Conservation (phyloP, 2,797 vertebrate species). For the Spheniscus humboldti region DNA sequence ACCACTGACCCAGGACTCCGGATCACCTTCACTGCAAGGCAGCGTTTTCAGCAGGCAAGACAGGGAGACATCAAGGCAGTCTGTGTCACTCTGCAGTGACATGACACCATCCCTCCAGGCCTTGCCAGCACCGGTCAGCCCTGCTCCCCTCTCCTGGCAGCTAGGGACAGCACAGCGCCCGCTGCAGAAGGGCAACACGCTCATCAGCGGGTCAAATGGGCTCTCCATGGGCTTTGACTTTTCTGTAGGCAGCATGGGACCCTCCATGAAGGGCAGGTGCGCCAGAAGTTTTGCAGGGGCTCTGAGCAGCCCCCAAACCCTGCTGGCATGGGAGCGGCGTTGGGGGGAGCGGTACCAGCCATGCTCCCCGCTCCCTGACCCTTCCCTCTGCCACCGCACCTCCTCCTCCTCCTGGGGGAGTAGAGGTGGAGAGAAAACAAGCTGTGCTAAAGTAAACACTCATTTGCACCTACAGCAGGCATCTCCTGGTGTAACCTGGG, state of each 20-base stretch:
- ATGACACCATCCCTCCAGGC: not conserved
- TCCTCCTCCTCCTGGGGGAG: not conserved
- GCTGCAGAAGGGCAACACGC: fast-evolving
- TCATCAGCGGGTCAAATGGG: fast-evolving
- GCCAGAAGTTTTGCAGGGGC: not conserved
- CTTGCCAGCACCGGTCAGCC: fast-evolving
- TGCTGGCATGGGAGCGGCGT: fast-evolving
- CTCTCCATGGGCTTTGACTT: not conserved
- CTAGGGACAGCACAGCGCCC: not conserved
- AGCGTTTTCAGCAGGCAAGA: fast-evolving
- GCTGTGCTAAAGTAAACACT: not conserved
- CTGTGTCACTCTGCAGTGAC: not conserved
- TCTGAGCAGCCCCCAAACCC: not conserved
- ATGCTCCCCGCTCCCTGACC: fast-evolving
- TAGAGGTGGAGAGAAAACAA: not conserved
- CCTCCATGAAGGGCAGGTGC: fast-evolving
- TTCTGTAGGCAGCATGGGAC: fast-evolving
- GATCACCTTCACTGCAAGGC: not conserved
- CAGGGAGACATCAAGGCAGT: not conserved
- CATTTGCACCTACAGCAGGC: too few species aligned
- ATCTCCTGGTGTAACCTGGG: not conserved
- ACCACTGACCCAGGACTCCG: not conserved
- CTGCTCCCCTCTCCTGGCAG: not conserved
- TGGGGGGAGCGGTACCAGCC: fast-evolving
- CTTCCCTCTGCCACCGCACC: fast-evolving